A percentile compares a stretch with the other conserved stretches of the same genome.
phyloP scores from a whole-genome alignment of 2,797 vertebrate genomes.

The Bovichtus variegatus region DNA sequence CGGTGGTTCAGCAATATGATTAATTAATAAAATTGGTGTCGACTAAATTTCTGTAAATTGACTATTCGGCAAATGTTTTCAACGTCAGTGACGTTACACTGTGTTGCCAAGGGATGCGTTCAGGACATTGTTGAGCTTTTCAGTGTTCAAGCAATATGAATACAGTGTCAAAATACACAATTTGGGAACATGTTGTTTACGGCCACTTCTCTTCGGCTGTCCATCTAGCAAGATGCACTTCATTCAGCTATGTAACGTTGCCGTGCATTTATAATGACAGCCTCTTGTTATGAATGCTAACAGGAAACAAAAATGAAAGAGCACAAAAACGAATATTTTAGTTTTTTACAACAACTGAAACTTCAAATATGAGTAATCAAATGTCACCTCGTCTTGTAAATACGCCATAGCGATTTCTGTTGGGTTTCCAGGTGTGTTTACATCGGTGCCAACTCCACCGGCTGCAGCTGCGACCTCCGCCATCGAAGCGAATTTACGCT shows the following conservation, averaged over 20 bases:
- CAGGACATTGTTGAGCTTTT: neutral
- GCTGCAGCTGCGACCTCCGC: constrained; percentile 66
- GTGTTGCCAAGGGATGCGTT: neutral
- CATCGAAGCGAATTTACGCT: constrained; percentile 67
- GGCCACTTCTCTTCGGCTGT: neutral
- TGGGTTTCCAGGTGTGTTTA: constrained; percentile 59
- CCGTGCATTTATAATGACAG: neutral
- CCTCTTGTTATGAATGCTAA: constrained; percentile 3
- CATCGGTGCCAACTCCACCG: constrained; percentile 39
- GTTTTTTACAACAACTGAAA: neutral
- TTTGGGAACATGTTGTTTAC: accelerated
- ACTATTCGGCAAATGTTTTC: no score
- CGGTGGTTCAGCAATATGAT: no score
- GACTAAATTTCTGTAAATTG: neutral
- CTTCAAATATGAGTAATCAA: accelerated
- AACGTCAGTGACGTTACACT: neutral
- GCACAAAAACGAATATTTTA: neutral
- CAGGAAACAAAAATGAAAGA: neutral
- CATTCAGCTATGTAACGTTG: neutral
- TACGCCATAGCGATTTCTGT: constrained; percentile 77
- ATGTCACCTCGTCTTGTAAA: constrained; percentile 82
- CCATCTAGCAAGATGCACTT: neutral
- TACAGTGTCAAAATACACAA: neutral
- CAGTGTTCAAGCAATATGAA: neutral
- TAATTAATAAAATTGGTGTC: neutral